Evolutionary conservation across 2,888 invertebrate genomes (phyloP).

Genomic region (Apeira syringaria): DNA sequence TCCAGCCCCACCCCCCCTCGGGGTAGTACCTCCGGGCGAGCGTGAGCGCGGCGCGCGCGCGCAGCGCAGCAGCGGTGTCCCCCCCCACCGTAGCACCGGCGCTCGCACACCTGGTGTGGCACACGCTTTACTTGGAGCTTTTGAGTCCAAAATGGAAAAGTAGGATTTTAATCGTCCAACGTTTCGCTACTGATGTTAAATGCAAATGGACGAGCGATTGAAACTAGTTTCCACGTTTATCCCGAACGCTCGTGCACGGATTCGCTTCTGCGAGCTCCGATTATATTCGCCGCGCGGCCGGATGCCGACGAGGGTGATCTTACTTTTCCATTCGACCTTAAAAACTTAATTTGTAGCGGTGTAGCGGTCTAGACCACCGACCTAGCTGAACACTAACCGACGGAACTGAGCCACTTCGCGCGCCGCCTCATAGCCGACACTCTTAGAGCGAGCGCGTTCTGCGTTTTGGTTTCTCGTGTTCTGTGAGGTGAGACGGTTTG

Average conservation of each 20-base stretch:
- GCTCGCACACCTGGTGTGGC: slow-evolving; percentile 77
- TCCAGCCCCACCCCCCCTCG: slow-evolving; percentile 95
- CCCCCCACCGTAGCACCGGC: slow-evolving; percentile 72
- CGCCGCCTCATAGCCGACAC: slow-evolving; percentile 76
- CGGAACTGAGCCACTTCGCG: slow-evolving; percentile 78
- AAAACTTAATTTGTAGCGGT: slow-evolving; percentile 36
- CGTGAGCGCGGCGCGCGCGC: slow-evolving; percentile 85
- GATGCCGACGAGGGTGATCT: slow-evolving; percentile 11
- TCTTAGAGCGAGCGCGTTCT: slow-evolving; percentile 78
- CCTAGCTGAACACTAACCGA: slow-evolving; percentile 65
- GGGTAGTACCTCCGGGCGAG: slow-evolving; percentile 91
- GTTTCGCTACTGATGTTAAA: not conserved
- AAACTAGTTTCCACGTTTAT: slow-evolving; percentile 17
- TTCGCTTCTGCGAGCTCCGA: slow-evolving; percentile 23
- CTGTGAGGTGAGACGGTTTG: slow-evolving; percentile 46
- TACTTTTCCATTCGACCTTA: slow-evolving; percentile 34
- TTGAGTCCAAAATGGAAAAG: slow-evolving; percentile 9
- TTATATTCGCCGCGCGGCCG: slow-evolving; percentile 4
- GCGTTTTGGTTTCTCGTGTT: slow-evolving; percentile 57
- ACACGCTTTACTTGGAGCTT: slow-evolving; percentile 36
- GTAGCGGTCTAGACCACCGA: too few species aligned
- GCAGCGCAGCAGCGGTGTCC: slow-evolving; percentile 74
- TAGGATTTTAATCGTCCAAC: not conserved
- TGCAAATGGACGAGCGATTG: not conserved
- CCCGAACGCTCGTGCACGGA: slow-evolving; percentile 11